Evolutionary conservation across 2,888 invertebrate genomes (phyloP).

Genomic region (Luffia ferchaultella): DNA sequence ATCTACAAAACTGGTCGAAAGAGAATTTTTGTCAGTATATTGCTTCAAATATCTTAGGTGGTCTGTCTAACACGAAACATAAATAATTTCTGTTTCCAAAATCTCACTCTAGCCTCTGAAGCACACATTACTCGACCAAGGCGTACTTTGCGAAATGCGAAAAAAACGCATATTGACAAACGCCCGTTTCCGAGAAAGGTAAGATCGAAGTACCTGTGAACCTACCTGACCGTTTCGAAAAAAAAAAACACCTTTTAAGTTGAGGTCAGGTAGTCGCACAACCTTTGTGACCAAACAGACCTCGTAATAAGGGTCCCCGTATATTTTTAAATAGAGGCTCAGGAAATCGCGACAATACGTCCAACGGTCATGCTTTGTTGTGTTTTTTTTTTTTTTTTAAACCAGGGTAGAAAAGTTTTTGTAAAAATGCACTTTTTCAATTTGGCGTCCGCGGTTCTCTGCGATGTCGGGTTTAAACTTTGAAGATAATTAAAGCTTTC

Average conservation of each 20-base stretch:
- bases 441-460: not conserved
- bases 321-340: slow-evolving; percentile 27
- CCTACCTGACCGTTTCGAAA: slow-evolving; percentile 28
- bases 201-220: slow-evolving; percentile 19
- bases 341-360: slow-evolving; percentile 50
- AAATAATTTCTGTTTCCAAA: too few species aligned
- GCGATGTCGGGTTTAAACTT: not conserved
- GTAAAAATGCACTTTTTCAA: not conserved
- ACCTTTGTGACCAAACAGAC: slow-evolving; percentile 23
- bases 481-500: not conserved
- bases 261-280: slow-evolving; percentile 31
- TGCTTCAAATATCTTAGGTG: too few species aligned
- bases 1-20: too few species aligned
- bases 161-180: slow-evolving; percentile 6
- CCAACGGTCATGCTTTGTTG: slow-evolving; percentile 22
- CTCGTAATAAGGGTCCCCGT: slow-evolving; percentile 1
- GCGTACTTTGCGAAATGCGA: not conserved
- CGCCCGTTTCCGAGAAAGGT: slow-evolving; percentile 30
- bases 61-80: too few species aligned
- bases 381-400: slow-evolving; percentile 1
- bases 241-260: slow-evolving; percentile 22
- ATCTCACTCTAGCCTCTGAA: too few species aligned
- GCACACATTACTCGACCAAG: not conserved
- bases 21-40: too few species aligned
- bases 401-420: not conserved